Evolutionary conservation across 1,140 invertebrate genomes (phyloP), one percentile per base, ranked within the genome.

Genomic region (Drosophila jambulina): DNA sequence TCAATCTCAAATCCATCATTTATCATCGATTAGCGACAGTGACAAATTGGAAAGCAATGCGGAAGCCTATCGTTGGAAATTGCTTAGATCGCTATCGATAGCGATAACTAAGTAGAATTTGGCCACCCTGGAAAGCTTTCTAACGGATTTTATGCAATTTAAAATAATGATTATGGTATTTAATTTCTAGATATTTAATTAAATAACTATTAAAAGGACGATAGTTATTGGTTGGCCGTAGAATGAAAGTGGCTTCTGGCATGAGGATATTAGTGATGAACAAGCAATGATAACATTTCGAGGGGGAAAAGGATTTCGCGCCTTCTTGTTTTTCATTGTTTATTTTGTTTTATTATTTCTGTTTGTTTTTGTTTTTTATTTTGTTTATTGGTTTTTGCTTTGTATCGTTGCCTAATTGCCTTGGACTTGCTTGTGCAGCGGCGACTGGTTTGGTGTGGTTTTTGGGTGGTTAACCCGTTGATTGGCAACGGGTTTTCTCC

Each of bases 401-500:
- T 38, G 38, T 69, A 40, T 40, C 45, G 34, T 40, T 68, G 34
- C 42, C 49, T 57, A 64, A 64, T 64, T 75, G 84, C 80, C 88
- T 91, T 91, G 88, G 78, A 88, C 90, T 91, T 91, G 90, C 77
- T 61, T 59, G 51, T n/a, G 49, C 40, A 67, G 42, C 48, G 19
- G 36, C 56, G 60, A 86, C 82, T 72, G 78, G 78, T 86, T 86
- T 59, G 42, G 46, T 57, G 77, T 58, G 38, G 36, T 56, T 48
- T 81, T 58, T 75, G 61, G 78, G 75, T 85, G 78, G 82, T 81
- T 86, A 90, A 84, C 85, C 85, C 61, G 79, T 58, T 69, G 59
- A 70, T 71, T 72, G 74, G 51, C 70, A 82, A 87, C 82, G 38
- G 72, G 87, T 91, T 91, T 78, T 62, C 60, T 75, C 48, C 46